Percentiles rank a stretch among this genome's conserved stretches.
Conservation (phyloP, 2,888 invertebrate species). For the Tryphoninae sp. region DNA sequence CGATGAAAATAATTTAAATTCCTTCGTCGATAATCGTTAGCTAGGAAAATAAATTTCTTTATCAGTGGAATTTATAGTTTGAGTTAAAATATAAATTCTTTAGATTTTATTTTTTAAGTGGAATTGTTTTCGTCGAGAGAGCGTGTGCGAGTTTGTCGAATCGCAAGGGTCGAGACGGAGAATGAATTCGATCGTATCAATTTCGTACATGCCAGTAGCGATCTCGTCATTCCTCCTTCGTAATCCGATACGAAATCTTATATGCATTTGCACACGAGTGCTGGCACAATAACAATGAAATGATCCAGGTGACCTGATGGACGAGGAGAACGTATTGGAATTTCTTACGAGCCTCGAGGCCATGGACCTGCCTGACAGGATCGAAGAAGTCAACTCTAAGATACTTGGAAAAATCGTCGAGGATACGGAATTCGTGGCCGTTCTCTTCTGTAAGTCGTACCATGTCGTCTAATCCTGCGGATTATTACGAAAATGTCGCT, state of each 20-base stretch:
- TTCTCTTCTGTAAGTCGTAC: constrained; percentile 94
- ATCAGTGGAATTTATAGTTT: not conserved
- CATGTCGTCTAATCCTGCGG: constrained; percentile 16
- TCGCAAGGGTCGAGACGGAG: constrained; percentile 17
- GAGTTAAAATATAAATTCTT: constrained; percentile 7
- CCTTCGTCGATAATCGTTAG: no score
- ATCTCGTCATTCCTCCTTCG: constrained; percentile 34
- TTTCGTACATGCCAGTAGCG: constrained; percentile 9
- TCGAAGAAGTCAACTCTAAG: constrained; percentile 96
- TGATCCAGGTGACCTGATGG: constrained; percentile 94
- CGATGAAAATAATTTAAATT: no score
- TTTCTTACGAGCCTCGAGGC: constrained; percentile 96
- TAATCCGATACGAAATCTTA: constrained; percentile 25
- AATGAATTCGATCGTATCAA: constrained; percentile 7
- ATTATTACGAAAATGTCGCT: constrained; percentile 1
- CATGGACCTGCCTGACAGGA: constrained; percentile 96
- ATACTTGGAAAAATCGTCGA: constrained; percentile 94
- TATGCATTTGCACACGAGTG: constrained; percentile 1
- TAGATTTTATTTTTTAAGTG: not conserved
- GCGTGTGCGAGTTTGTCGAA: constrained; percentile 19
- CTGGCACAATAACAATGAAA: constrained; percentile 60
- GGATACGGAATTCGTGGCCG: constrained; percentile 95
- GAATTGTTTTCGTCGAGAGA: no score
- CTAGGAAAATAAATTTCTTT: constrained; percentile 14
- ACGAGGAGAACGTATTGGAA: constrained; percentile 95